Percentiles rank a stretch among this genome's conserved stretches.
Evolutionary conservation across 2,797 vertebrate genomes (phyloP).

Genomic region (Sphaeramia orbicularis): DNA sequence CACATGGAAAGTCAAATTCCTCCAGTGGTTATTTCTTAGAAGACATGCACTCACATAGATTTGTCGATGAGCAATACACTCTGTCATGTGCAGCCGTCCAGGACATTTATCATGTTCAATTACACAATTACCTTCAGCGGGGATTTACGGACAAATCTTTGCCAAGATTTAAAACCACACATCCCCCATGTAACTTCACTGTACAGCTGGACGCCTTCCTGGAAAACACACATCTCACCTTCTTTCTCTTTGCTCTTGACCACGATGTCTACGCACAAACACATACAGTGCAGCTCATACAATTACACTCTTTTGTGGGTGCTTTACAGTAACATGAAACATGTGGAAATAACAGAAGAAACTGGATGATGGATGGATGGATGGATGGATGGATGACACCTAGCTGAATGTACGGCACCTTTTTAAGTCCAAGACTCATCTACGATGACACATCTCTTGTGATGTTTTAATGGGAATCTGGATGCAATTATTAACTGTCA

Average conservation of each 20-base stretch:
- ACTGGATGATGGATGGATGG: too few species aligned
- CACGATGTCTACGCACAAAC: constrained; percentile 18
- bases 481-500: constrained; percentile 64
- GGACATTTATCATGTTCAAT: constrained; percentile 61
- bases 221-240: constrained; percentile 25
- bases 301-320: constrained; percentile 8
- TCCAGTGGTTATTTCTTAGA: constrained; percentile 10
- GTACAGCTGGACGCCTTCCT: constrained; percentile 43
- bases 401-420: not conserved
- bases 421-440: constrained; percentile 3
- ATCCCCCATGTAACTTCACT: constrained; percentile 28
- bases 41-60: constrained; percentile 15
- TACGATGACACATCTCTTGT: constrained; percentile 33
- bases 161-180: constrained; percentile 36
- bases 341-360: not conserved
- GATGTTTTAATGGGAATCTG: constrained; percentile 50
- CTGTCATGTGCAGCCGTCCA: constrained; percentile 21
- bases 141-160: constrained; percentile 13
- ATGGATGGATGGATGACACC: constrained; percentile 9
- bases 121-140: constrained; percentile 40
- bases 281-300: not conserved
- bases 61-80: not conserved
- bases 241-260: constrained; percentile 1
- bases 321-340: constrained; percentile 39
- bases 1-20: constrained; percentile 15